Conservation (phyloP, 2,113 vertebrate species). For the Euleptes europaea region DNA sequence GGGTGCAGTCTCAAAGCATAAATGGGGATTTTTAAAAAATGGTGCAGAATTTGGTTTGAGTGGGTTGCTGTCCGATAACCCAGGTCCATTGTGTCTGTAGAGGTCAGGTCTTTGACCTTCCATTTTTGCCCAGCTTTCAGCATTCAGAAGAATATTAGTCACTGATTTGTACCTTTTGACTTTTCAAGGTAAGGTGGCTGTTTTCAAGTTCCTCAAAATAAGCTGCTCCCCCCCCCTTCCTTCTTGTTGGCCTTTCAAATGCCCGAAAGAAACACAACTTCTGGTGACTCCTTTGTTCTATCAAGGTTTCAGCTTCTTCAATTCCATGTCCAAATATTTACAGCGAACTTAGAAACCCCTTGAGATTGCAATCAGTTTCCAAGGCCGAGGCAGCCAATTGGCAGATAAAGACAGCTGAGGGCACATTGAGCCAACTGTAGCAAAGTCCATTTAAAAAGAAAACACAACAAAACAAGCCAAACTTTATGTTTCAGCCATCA, state of each 20-base stretch:
- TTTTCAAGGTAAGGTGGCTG: background rate
- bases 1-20: constrained; percentile 10
- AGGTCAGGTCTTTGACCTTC: constrained; percentile 22
- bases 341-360: constrained; percentile 27
- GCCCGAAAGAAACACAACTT: constrained; percentile 15
- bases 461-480: background rate
- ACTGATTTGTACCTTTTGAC: constrained; percentile 13
- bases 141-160: constrained; percentile 43
- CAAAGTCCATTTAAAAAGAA: background rate
- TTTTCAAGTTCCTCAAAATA: constrained; percentile 11
- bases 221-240: background rate
- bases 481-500: background rate
- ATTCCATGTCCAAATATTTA: constrained; percentile 44
- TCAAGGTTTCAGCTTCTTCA: constrained; percentile 16
- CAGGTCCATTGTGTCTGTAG: background rate
- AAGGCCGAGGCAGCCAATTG: constrained; percentile 32
- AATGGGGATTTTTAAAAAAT: constrained; percentile 31
- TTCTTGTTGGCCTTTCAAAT: constrained; percentile 10
- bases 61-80: constrained; percentile 29
- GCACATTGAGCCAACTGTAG: background rate
- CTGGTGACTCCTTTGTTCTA: constrained; percentile 30
- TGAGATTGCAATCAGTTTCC: constrained; percentile 47
- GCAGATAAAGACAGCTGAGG: background rate
- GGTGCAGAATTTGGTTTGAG: background rate
- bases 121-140: constrained; percentile 35